Conservation (phyloP, 2,797 vertebrate genomes). For the Pogoniulus pusillus region DNA sequence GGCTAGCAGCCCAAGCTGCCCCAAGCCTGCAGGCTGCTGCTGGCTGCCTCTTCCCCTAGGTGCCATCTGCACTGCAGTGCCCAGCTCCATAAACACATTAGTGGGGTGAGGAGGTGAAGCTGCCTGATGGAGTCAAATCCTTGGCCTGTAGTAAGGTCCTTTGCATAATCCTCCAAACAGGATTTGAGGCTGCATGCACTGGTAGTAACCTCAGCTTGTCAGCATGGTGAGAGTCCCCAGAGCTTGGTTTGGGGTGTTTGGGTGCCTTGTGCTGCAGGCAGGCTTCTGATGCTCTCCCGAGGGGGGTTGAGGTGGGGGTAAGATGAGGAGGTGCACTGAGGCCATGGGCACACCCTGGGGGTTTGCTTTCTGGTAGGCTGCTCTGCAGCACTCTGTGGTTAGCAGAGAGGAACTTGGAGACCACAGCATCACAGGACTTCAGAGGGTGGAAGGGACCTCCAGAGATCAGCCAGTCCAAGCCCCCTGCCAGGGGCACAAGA, state of each 20-base stretch:
- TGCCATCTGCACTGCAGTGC: not conserved
- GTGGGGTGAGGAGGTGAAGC: not conserved
- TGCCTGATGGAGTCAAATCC: not conserved
- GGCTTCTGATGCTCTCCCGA: not conserved
- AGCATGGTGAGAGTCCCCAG: fast-evolving
- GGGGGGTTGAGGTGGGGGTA: not conserved
- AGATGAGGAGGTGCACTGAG: fast-evolving
- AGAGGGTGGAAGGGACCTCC: too few species aligned
- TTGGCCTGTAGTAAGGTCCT: not conserved
- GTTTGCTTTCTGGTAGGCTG: not conserved
- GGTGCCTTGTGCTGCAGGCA: not conserved
- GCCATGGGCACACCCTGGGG: fast-evolving
- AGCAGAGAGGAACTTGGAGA: not conserved
- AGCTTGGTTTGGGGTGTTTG: not conserved
- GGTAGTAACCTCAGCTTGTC: not conserved
- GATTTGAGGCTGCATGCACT: not conserved
- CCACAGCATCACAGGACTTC: too few species aligned
- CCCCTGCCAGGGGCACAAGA: too few species aligned
- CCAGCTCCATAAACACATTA: not conserved
- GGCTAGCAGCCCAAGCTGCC: not conserved
- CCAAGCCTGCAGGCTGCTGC: fast-evolving
- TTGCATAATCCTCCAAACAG: not conserved
- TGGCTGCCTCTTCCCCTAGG: not conserved
- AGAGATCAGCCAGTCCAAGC: too few species aligned
- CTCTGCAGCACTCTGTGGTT: not conserved